Base-by-base conservation (phyloP, 1,140 invertebrate genomes). In the Aradophagus sp. region DNA sequence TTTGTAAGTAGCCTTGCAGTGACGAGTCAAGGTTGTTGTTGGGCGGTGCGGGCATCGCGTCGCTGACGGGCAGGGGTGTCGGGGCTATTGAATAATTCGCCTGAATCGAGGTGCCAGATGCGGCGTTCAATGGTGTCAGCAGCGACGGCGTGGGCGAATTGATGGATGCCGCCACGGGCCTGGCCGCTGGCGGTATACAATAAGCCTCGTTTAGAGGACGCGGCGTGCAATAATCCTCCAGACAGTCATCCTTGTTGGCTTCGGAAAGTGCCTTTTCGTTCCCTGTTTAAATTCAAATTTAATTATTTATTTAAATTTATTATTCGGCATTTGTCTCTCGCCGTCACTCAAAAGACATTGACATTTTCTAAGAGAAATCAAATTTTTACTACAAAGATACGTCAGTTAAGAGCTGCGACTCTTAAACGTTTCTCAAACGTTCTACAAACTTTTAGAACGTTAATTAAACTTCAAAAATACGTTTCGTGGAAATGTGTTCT, bases 201-300 rank as follows among this genome's bases (percentile, higher is more conserved):
- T 88, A 88, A 6, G 84, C 84, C 31, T 88, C 87, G 39, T 81
- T 86, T 19, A 88, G 42, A n/a, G 87, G 86, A 38, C 87, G 77
- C 2, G 88, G 88, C 56, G 78, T 76, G 42, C 88, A 83, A 59
- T 89, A 90, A 47, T 88, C 88, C 52, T 86, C 85, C 12, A 45
- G 17, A 8, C 15, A 16, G 5, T 62, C 36, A 2, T 66, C 47
- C 19, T 61, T 68, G 26, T 65, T 52, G 2, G 27, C 12, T 1
- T 65, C 55, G 3, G 27, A 16, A 29, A 20, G 7, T 36, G 34
- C 16, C 26, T 69, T 77, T 39, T 77, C 76, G 16, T 75, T 72
- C 11, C 58, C 74, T 77, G 13, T 11, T 23, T 29, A n/a, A 4
- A n/a, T n/a, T n/a, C n/a, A n/a, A n/a, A n/a, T n/a, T n/a, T n/a